Conservation (phyloP, 2,888 invertebrate species). For the Polydrusus cervinus region DNA sequence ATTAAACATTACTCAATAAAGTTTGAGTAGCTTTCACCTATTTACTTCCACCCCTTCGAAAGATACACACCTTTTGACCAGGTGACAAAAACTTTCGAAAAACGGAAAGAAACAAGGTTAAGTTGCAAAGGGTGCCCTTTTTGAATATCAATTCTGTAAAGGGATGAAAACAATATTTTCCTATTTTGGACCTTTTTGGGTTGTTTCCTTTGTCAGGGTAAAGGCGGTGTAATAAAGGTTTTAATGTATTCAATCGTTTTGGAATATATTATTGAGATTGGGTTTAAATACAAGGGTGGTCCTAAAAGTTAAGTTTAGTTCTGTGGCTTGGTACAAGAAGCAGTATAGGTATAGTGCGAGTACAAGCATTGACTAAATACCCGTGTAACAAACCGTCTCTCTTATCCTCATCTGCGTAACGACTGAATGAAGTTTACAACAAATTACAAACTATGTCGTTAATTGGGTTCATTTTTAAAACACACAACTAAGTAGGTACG, state of each 20-base stretch:
- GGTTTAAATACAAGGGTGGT: neutral
- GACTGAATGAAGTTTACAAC: no score
- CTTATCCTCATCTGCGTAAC: no score
- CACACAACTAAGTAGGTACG: no score
- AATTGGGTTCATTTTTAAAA: no score
- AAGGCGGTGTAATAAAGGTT: slow-evolving; percentile 6
- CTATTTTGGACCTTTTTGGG: neutral
- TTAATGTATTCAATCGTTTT: slow-evolving; percentile 6
- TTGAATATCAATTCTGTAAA: slow-evolving; percentile 19
- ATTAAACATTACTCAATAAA: slow-evolving; percentile 23
- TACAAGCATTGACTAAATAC: no score
- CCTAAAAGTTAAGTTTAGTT: no score
- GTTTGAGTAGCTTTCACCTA: slow-evolving; percentile 16
- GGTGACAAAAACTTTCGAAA: slow-evolving; percentile 43
- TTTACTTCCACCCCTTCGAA: slow-evolving; percentile 31
- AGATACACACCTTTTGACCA: slow-evolving; percentile 32
- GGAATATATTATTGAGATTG: neutral
- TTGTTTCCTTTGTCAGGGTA: neutral
- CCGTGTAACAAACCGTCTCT: no score
- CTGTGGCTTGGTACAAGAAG: no score
- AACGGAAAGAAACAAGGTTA: slow-evolving; percentile 28
- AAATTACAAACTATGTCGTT: no score
- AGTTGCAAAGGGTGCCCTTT: slow-evolving; percentile 36
- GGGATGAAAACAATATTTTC: slow-evolving; percentile 17
- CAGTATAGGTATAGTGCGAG: no score